phyloP scores from a whole-genome alignment of 1,140 invertebrate genomes.

The Heliconius eleuchia region DNA sequence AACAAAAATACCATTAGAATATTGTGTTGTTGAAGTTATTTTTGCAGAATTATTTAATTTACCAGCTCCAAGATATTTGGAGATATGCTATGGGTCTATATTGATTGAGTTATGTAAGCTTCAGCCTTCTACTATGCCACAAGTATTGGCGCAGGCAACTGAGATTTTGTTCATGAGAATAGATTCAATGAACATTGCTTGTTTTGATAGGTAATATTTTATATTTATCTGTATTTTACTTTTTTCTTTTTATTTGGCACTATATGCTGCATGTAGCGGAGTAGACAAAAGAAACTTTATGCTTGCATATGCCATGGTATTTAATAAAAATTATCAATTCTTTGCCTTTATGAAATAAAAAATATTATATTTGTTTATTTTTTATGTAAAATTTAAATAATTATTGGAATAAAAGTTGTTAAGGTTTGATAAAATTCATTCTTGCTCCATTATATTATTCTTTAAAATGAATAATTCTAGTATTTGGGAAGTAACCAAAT shows the following conservation, averaged over 20 bases:
- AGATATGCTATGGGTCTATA: conserved; percentile 97
- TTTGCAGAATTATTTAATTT: conserved; percentile 97
- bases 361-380: no score
- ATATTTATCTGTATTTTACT: background rate
- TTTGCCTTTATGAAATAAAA: no score
- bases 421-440: no score
- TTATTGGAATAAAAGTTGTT: no score
- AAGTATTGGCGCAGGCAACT: conserved; percentile 98
- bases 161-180: conserved; percentile 98
- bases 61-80: conserved; percentile 92
- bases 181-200: conserved; percentile 97
- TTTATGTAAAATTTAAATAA: no score
- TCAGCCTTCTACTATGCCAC: conserved; percentile 97
- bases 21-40: conserved; percentile 98
- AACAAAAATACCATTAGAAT: conserved; percentile 97
- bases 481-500: no score
- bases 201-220: conserved; percentile 90
- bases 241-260: background rate
- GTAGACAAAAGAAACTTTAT: background rate
- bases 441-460: no score
- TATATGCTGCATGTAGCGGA: background rate
- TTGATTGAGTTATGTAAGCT: conserved; percentile 98
- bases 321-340: no score
- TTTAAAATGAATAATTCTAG: no score
- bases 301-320: no score